Base-by-base conservation (phyloP, 2,797 vertebrate species). In the Coilia nasus region DNA sequence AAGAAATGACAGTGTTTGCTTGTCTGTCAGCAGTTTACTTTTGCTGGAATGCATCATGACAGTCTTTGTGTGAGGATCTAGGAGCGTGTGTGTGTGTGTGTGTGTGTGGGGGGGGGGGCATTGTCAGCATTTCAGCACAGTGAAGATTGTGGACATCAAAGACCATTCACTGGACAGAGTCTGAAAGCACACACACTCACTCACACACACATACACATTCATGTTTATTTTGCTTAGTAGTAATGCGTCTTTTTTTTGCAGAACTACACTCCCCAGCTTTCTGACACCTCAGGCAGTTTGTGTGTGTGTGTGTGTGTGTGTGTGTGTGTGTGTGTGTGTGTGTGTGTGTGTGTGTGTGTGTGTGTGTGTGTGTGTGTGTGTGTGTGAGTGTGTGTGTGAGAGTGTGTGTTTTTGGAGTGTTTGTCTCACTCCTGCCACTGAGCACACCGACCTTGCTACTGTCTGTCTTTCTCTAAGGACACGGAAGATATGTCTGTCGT, bases 381-480 rank as follows among this genome's bases (percentile, higher is more conserved):
- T 86, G 80, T 85, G 80, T 54, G 7, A 81, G 60, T 62, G n/a
- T 87, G 71, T 67, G 85, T 28, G 50, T n/a, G n/a, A n/a, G n/a
- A n/a, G n/a, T n/a, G n/a, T 6, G 15, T 35, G 67, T 31, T 41
- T 31, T 75, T 7, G 14, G 7, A 81, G 60, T 62, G n/a, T 87
- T 71, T 67, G 85, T 28, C 64, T 35, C 62, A 67, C 35, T 41
- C 5, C 35, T 41, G 35, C 35, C 35, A 41, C 35, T 41, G 35
- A 2, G 35, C 35, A 41, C 35, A 41, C 35, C 35, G 5, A 41
- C 35, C 35, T 41, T 5, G 35, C 35, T 41, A 41, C 35, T 41
- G 35, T 41, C 35, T 41, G 35, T 41, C 35, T 41, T 41, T 41
- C 35, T 5, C 35, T 2, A 2, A 41, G 35, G 35, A 31, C 14